These are phyloP conservation scores for Galaxea fascicularis DNA, from an alignment of 92 coral and sea anemone genomes.

Conservation along the genomic window DNA sequence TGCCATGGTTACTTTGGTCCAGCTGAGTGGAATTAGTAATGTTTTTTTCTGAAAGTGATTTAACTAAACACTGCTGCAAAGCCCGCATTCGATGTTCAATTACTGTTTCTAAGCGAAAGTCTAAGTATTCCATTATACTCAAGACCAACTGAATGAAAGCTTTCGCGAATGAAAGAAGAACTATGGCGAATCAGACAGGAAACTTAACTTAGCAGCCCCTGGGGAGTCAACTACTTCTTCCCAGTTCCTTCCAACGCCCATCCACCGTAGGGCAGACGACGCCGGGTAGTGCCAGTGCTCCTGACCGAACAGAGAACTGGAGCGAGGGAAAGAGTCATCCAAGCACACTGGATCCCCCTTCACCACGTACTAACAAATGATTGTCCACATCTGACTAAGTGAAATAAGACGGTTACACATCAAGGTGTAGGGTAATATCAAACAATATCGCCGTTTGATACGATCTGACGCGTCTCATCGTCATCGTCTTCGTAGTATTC, in stretches of 20 bases:
- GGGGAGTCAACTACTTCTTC: not conserved
- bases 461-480: conserved; percentile 58
- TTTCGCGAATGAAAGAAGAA: not conserved
- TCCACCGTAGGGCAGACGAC: no score
- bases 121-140: not conserved
- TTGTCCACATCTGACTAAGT: not conserved
- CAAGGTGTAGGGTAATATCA: conserved; percentile 17
- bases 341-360: not conserved
- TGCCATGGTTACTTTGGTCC: not conserved
- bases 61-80: not conserved
- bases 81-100: not conserved
- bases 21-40: conserved; percentile 9
- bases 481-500: conserved; percentile 57
- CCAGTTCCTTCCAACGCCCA: not conserved
- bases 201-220: not conserved
- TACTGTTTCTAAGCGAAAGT: not conserved
- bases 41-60: not conserved
- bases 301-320: not conserved
- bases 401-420: not conserved
- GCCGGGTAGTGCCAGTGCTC: not conserved
- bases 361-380: not conserved
- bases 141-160: not conserved
- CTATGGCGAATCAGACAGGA: not conserved
- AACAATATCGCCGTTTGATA: conserved; percentile 50
- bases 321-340: not conserved